phyloP scores from a whole-genome alignment of 2,797 vertebrate species.

The Tauraco hartlaubi region DNA sequence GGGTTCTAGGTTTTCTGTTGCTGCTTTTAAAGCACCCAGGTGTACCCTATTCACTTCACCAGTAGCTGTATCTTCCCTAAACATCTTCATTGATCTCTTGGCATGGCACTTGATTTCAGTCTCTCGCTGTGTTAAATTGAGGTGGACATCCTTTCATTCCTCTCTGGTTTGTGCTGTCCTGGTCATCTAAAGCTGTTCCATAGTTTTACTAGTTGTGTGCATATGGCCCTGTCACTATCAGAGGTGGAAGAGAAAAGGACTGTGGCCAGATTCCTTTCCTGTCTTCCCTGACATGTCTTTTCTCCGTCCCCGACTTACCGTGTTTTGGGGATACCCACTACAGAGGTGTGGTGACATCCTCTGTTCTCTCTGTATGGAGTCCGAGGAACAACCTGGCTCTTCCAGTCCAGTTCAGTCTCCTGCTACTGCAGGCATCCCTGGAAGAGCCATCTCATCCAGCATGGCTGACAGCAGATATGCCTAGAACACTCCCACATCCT shows the following conservation, averaged over 20 bases:
- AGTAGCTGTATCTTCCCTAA: neutral
- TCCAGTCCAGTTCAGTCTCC: neutral
- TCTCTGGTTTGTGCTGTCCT: neutral
- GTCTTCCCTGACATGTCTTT: neutral
- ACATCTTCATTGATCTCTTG: neutral
- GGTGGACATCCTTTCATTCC: neutral
- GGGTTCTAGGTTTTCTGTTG: neutral
- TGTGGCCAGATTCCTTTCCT: neutral
- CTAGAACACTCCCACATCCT: neutral
- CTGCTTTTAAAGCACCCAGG: slow-evolving; percentile 4
- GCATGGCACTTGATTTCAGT: neutral
- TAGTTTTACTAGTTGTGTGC: neutral
- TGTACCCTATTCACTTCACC: neutral
- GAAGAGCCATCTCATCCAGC: neutral
- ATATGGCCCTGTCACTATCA: neutral
- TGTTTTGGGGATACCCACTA: neutral
- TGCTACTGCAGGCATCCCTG: neutral
- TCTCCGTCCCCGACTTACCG: neutral
- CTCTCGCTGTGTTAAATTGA: neutral
- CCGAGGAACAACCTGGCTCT: neutral
- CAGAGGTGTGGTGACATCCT: neutral
- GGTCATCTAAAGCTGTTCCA: neutral
- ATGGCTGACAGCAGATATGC: neutral
- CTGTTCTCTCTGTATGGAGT: neutral
- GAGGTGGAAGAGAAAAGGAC: neutral